phyloP scores from a whole-genome alignment of 2,113 vertebrate species.

The Aegotheles bennettii region DNA sequence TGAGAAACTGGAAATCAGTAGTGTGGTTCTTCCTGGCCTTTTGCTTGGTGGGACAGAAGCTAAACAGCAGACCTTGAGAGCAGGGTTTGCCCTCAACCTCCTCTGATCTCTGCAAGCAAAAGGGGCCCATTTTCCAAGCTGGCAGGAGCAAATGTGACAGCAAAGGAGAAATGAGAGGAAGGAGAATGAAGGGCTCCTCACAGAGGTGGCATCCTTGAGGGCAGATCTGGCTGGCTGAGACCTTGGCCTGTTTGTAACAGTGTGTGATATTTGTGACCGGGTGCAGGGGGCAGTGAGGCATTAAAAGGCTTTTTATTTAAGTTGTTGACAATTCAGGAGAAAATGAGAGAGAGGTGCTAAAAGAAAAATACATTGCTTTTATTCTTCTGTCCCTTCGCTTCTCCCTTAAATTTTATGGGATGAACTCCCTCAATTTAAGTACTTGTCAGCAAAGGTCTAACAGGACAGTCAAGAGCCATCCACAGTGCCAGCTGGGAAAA shows the following conservation, averaged over 20 bases:
- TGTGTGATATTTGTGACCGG: background rate
- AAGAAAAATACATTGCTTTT: constrained; percentile 49
- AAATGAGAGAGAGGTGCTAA: constrained; percentile 64
- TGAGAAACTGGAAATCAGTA: background rate
- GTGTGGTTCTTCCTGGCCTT: background rate
- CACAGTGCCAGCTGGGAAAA: background rate
- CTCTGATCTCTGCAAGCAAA: background rate
- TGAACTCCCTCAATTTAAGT: constrained; percentile 24
- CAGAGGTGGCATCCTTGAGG: constrained; percentile 5
- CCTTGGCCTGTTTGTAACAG: background rate
- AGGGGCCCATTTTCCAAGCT: background rate
- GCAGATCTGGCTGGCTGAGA: background rate
- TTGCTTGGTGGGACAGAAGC: background rate
- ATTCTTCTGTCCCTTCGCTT: constrained; percentile 13
- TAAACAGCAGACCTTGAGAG: background rate
- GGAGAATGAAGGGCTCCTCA: background rate
- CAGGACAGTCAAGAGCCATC: background rate
- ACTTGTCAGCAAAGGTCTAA: background rate
- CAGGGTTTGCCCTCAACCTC: background rate
- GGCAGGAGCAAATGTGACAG: constrained; percentile 12
- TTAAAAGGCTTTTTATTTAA: constrained; percentile 72
- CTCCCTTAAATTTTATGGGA: constrained; percentile 48
- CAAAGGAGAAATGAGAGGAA: constrained; percentile 17
- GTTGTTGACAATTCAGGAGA: constrained; percentile 59
- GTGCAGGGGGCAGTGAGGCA: constrained; percentile 42